Conservation (phyloP, 2,888 invertebrate species). For the Platerodrilus igneus region DNA sequence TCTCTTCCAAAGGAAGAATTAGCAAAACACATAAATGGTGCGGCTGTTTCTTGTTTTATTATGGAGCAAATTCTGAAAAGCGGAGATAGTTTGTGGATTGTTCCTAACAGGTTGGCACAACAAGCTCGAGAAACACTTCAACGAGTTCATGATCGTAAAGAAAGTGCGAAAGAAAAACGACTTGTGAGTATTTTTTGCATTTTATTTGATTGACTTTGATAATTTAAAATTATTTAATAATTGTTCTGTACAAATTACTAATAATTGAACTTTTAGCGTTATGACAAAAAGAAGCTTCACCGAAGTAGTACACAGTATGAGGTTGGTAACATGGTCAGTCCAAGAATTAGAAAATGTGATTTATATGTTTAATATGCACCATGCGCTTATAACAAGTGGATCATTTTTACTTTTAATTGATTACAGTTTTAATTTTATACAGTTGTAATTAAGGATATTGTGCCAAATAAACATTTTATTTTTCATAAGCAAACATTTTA, state of each 20-base stretch:
- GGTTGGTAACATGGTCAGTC: conserved; percentile 39
- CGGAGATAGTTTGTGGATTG: conserved; percentile 73
- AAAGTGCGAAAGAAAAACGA: conserved; percentile 40
- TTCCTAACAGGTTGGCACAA: conserved; percentile 66
- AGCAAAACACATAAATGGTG: conserved; percentile 67
- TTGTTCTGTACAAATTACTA: not conserved
- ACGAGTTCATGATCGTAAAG: conserved; percentile 40
- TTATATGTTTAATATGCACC: conserved; percentile 33
- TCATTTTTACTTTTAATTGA: too few relatives aligned
- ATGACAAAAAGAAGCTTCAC: conserved; percentile 39
- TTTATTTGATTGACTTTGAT: not conserved
- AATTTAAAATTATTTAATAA: too few relatives aligned
- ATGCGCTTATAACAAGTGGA: too few relatives aligned
- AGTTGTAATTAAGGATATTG: too few relatives aligned
- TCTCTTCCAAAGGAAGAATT: conserved; percentile 36
- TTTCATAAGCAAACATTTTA: too few relatives aligned
- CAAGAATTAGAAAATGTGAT: conserved; percentile 41
- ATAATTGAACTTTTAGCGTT: conserved; percentile 13
- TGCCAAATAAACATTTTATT: too few relatives aligned
- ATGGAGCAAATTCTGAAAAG: conserved; percentile 79
- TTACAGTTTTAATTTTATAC: too few relatives aligned
- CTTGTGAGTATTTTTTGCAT: conserved; percentile 35
- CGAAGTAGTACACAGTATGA: conserved; percentile 46
- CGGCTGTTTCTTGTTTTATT: conserved; percentile 81
- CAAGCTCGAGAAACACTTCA: conserved; percentile 54